Conservation (phyloP, 2,888 invertebrate species). For the Hesperia comma region DNA sequence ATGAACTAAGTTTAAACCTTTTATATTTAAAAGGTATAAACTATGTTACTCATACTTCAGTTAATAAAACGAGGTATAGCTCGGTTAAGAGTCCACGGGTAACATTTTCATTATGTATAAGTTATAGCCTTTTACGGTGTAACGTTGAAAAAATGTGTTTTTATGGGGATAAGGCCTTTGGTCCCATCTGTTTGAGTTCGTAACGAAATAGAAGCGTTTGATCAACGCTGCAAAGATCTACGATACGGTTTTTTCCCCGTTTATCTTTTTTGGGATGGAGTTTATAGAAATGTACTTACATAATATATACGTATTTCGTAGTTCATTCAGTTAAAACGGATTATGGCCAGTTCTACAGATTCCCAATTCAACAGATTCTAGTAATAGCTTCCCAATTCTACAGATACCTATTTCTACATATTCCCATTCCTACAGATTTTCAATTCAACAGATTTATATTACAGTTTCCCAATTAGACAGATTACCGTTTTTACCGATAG, state of each 20-base stretch:
- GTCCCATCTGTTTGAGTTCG: constrained; percentile 34
- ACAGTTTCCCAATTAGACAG: too few species aligned
- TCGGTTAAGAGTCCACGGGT: constrained; percentile 10
- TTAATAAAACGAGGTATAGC: constrained; percentile 9
- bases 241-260: constrained; percentile 11
- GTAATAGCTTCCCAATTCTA: too few species aligned
- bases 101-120: constrained; percentile 26
- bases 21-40: constrained; percentile 9
- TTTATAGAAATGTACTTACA: background rate
- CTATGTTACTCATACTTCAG: constrained; percentile 2
- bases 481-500: too few species aligned
- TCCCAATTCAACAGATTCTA: too few species aligned
- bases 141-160: constrained; percentile 14
- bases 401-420: too few species aligned
- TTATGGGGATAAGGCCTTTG: constrained; percentile 29
- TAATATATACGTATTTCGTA: background rate
- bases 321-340: too few species aligned
- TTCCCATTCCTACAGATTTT: too few species aligned
- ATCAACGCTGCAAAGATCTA: constrained; percentile 26
- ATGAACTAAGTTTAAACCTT: too few species aligned
- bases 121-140: constrained; percentile 20
- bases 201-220: constrained; percentile 33
- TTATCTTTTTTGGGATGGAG: constrained; percentile 16
- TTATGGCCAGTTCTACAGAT: too few species aligned
- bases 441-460: too few species aligned